Evolutionary conservation across 2,113 vertebrate genomes (phyloP).

Genomic region (Phylloscopus trochilus): DNA sequence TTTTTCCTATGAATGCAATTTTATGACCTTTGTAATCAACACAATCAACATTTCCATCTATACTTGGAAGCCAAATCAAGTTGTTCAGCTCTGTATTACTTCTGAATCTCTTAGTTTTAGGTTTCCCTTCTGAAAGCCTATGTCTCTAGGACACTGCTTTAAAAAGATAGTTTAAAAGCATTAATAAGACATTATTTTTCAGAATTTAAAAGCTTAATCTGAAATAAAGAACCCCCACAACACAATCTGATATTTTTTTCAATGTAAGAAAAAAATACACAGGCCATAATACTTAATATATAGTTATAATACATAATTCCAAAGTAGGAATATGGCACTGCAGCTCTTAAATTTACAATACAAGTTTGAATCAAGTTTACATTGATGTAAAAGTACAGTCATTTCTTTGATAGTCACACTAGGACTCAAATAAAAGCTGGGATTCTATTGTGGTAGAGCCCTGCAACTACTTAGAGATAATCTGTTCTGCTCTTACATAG

Average conservation of each 20-base stretch:
- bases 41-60: slow-evolving; percentile 36
- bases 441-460: background rate
- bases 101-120: background rate
- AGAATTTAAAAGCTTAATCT: background rate
- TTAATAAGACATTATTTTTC: background rate
- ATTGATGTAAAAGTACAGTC: background rate
- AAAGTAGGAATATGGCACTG: background rate
- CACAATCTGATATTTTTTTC: background rate
- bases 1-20: background rate
- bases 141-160: background rate
- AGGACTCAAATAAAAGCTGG: background rate
- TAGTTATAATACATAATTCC: too few relatives aligned
- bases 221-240: background rate
- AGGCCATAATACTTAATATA: background rate
- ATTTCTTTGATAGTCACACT: background rate
- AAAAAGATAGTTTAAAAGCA: slow-evolving; percentile 8
- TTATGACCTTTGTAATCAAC: slow-evolving; percentile 17
- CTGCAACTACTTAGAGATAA: background rate
- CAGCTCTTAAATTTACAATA: background rate
- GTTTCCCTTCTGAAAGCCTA: too few relatives aligned
- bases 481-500: background rate
- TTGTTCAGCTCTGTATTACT: background rate
- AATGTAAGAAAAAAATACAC: background rate
- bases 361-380: background rate
- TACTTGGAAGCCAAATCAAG: slow-evolving; percentile 60